phyloP scores from a whole-genome alignment of 2,113 vertebrate genomes.

The Epinephelus fuscoguttatus region DNA sequence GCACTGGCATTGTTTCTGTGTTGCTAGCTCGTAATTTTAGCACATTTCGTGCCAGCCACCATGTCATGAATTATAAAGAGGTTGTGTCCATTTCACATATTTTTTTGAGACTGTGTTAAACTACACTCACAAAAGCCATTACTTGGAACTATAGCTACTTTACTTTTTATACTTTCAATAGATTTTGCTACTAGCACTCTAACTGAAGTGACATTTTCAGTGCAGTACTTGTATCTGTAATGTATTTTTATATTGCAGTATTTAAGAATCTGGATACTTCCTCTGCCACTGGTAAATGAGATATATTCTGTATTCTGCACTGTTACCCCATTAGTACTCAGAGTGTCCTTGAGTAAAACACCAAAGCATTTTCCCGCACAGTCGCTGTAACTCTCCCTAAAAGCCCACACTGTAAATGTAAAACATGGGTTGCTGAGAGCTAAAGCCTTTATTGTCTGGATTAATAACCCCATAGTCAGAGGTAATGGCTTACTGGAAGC shows the following conservation, averaged over 20 bases:
- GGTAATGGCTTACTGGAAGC: constrained; percentile 61
- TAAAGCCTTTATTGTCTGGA: constrained; percentile 64
- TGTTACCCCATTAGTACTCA: constrained; percentile 11
- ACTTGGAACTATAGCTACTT: too few species aligned
- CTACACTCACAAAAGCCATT: too few species aligned
- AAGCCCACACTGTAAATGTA: constrained; percentile 42
- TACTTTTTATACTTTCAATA: not conserved
- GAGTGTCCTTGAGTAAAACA: constrained; percentile 5
- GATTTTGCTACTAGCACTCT: not conserved
- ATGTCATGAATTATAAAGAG: too few species aligned
- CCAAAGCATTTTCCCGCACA: constrained; percentile 16
- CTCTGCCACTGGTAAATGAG: constrained; percentile 16
- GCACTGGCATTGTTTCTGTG: too few species aligned
- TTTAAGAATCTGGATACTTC: not conserved
- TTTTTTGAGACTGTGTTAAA: too few species aligned
- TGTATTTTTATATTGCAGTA: not conserved
- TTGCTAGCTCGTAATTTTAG: too few species aligned
- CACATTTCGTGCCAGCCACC: too few species aligned
- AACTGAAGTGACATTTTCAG: too few species aligned
- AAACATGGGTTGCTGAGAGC: constrained; percentile 49
- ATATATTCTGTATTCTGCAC: not conserved
- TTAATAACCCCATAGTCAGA: constrained; percentile 63
- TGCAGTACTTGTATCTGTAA: too few species aligned
- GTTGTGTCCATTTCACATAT: too few species aligned
- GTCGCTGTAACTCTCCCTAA: constrained; percentile 15